These are phyloP conservation scores for Limosa lapponica DNA, from an alignment of 2,797 vertebrate genomes.

Conservation along the genomic window DNA sequence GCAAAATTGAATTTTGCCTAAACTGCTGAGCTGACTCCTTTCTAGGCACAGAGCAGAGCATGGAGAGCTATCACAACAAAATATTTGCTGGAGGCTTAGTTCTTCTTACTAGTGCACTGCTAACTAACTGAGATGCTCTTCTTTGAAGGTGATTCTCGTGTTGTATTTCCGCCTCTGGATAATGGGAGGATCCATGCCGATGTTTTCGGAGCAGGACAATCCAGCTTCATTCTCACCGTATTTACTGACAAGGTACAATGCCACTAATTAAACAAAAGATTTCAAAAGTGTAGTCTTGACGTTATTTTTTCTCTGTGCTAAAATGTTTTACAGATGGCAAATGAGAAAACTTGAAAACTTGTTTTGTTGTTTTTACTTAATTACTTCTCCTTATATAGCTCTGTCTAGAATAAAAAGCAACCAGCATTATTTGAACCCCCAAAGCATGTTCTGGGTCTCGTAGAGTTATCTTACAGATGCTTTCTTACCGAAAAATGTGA, in stretches of 20 bases:
- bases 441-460: background rate
- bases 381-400: background rate
- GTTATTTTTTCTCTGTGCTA: background rate
- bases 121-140: conserved; percentile 32
- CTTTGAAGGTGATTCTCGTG: conserved; percentile 84
- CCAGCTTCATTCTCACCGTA: conserved; percentile 94
- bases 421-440: background rate
- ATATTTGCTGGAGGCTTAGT: background rate
- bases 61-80: background rate
- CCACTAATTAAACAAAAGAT: background rate
- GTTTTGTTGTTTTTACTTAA: background rate
- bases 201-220: conserved; percentile 98
- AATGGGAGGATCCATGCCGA: conserved; percentile 97
- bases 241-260: conserved; percentile 88
- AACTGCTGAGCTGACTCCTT: background rate
- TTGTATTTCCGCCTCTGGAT: conserved; percentile 92
- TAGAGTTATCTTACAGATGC: background rate
- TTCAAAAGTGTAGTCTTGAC: background rate
- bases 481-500: background rate
- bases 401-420: background rate
- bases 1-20: background rate
- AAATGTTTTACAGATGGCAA: background rate
- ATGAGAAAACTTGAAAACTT: background rate
- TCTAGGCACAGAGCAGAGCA: background rate
- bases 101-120: background rate